Evolutionary conservation across 2,797 vertebrate genomes (phyloP), one percentile per base, ranked within the genome.

Genomic region (Lutjanus campechanus): DNA sequence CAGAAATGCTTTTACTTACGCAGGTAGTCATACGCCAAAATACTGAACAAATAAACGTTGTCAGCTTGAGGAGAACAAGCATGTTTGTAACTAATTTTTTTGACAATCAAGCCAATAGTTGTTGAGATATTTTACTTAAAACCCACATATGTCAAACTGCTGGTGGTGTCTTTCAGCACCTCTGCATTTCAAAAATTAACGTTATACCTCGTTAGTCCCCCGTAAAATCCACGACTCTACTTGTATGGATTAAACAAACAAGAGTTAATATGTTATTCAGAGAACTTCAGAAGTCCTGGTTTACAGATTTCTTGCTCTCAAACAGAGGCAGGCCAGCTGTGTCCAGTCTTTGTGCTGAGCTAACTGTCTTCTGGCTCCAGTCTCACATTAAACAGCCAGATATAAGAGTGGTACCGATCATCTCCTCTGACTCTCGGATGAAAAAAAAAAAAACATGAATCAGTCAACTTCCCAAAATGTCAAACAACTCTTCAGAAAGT

Each of bases 401-500:
- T 17, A 50, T 12, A n/a, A 20, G 16, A 66, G 29, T 8, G 16
- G 8, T 13, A 9, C 3, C 0, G 7, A 62, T 69, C 43, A 46
- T 49, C 56, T 70, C 13, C 16, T 68, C 20, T 11, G 29, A 63
- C 11, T 29, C 59, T 62, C 5, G 0, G 22, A 47, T 19, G 51
- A 73, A 46, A 25, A 25, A 25, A 25, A 25, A 25, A 25, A 25
- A 4, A 69, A 74, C 36, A 16, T 3, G 0, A 49, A 54, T 20
- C 0, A 12, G 12, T 1, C 7, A n/a, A 50, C 71, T 66, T 76
- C 66, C 67, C 72, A 77, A 81, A 85, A 79, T 51, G 74, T 77
- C 58, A 81, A 76, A 76, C 62, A 8, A 22, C 40, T 56, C 40
- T 64, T 84, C 54, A 64, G 69, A 75, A 73, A 47, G 71, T 82